Percentiles rank a stretch among this genome's conserved stretches.
These are phyloP conservation scores for Glandiceps talaboti DNA, from an alignment of 53 echinoderm and acorn worm species.

Conservation along the genomic window DNA sequence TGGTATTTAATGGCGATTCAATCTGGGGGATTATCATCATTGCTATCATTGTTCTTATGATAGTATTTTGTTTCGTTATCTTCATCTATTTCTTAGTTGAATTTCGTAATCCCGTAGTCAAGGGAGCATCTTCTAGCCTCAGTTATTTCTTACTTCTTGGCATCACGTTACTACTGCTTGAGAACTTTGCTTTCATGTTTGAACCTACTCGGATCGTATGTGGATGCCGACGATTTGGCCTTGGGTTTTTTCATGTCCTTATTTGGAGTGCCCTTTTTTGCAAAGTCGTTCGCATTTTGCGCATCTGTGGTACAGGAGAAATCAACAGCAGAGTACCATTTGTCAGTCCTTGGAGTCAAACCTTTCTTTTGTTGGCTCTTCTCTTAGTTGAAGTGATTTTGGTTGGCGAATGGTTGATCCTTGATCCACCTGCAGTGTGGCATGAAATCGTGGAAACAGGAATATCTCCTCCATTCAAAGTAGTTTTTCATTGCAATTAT, in stretches of 20 bases:
- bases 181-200: slow-evolving; percentile 47
- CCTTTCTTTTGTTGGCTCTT: slow-evolving; percentile 40
- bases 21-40: slow-evolving; percentile 39
- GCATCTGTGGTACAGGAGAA: slow-evolving; percentile 16
- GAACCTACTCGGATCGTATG: slow-evolving; percentile 30
- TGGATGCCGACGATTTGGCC: slow-evolving; percentile 49
- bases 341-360: slow-evolving; percentile 30
- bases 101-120: slow-evolving; percentile 12
- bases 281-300: slow-evolving; percentile 38
- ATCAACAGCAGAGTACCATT: slow-evolving; percentile 20
- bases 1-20: background rate
- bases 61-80: slow-evolving; percentile 10
- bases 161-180: slow-evolving; percentile 44
- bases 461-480: background rate
- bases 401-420: slow-evolving; percentile 53
- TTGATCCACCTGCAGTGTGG: slow-evolving; percentile 20
- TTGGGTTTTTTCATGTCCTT: slow-evolving; percentile 43
- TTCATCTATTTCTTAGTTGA: slow-evolving; percentile 17
- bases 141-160: slow-evolving; percentile 45
- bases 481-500: slow-evolving; percentile 14
- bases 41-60: slow-evolving; percentile 20
- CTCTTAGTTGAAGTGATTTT: slow-evolving; percentile 37
- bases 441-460: background rate
- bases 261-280: slow-evolving; percentile 41
- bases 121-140: slow-evolving; percentile 29